Evolutionary conservation across 2,113 vertebrate species (phyloP), one percentile per base, ranked within the genome.

Genomic region (Chamaetylas fuelleborni): DNA sequence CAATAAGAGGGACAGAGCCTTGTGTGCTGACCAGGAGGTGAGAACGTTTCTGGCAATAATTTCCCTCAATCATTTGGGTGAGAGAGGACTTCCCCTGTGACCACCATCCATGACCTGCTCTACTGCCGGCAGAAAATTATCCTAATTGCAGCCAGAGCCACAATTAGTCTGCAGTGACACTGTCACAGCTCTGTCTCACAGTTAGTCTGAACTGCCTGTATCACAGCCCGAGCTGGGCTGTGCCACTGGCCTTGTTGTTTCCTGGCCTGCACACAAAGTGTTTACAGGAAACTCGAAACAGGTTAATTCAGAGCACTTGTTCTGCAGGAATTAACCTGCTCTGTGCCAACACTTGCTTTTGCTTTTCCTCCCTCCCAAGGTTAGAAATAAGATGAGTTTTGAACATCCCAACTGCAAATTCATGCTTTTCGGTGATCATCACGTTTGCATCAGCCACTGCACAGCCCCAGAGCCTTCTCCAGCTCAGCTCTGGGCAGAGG

Each of bases 21-120:
- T 5, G 7, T 20, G 14, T 2, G 2, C 61, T 58, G 77, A 10
- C 13, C 0, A 0, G 17, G 73, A 77, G 29, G 18, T 24, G 33
- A 47, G 28, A 1, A 0, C 0, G 0, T 50, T 38, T 19, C 57
- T 93, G 73, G 24, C 31, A 11, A 34, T 56, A 38, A 64, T 56
- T 86, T 65, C 51, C 43, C 74, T 51, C 31, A 12, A 0, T 73
- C 25, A 6, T 47, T 60, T 82, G 56, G 47, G 64, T 91, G 66
- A 38, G 29, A 67, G 40, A 19, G 90, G 58, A 43, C 29, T 87
- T 77, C 28, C 71, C 53, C 45, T 15, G 2, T 34, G 48, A 69
- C 43, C 50, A 36, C 26, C 8, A 5, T 45, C 42, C 81, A 33
- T 51, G 42, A 54, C 42, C 45, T 67, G 36, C 69, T 79, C 14